Conservation (phyloP, 30 jellyfish, hydroid and myxozoan genomes). For the Turritopsis rubra region DNA sequence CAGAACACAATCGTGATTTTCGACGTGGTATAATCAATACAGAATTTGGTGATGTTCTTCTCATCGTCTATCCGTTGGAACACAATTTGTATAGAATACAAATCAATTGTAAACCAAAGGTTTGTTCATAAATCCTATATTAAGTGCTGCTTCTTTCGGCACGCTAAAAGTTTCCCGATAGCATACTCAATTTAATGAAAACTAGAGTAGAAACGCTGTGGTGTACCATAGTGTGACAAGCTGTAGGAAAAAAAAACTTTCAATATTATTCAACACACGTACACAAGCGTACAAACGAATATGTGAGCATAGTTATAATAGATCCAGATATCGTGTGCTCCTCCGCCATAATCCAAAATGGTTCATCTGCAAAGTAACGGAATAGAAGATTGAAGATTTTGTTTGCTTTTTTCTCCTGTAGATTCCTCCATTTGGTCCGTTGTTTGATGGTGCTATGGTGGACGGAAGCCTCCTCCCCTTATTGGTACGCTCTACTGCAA, state of each 20-base stretch:
- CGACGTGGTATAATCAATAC: slow-evolving; percentile 95
- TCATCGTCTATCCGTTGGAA: slow-evolving; percentile 75
- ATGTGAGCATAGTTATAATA: too few species aligned
- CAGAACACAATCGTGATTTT: slow-evolving; percentile 89
- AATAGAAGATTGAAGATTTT: not conserved
- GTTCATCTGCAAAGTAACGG: not conserved
- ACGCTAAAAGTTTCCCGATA: too few species aligned
- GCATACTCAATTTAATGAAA: not conserved
- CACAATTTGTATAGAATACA: slow-evolving; percentile 64
- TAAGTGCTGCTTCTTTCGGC: too few species aligned
- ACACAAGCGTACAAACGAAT: too few species aligned
- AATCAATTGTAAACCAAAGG: slow-evolving; percentile 67
- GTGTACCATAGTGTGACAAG: too few species aligned
- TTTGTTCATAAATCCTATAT: slow-evolving; percentile 18
- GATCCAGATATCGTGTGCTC: too few species aligned
- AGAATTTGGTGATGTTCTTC: slow-evolving; percentile 94
- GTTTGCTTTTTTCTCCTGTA: not conserved
- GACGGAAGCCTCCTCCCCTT: slow-evolving; percentile 60
- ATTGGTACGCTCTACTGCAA: slow-evolving; percentile 77
- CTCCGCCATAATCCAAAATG: too few species aligned
- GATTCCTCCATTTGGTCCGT: slow-evolving; percentile 92
- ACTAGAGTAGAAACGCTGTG: too few species aligned
- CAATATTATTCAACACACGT: not conserved
- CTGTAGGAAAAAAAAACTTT: too few species aligned
- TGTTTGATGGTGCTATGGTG: slow-evolving; percentile 96